phyloP scores from a whole-genome alignment of 1,140 invertebrate genomes.

The Drosophila pseudoobscura region DNA sequence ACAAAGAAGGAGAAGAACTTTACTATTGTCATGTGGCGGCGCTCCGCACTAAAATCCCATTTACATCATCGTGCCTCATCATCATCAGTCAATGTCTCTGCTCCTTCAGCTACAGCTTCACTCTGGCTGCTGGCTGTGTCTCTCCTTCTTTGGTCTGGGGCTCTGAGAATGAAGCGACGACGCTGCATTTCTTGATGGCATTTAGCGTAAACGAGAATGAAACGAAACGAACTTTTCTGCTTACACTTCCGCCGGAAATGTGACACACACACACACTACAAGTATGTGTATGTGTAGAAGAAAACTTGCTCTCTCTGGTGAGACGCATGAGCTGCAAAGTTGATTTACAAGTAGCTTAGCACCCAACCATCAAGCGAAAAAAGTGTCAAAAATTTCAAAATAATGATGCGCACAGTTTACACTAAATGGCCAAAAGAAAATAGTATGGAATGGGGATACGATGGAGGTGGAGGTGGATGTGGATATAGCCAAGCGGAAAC shows the following conservation, averaged over 20 bases:
- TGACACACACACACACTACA: slow-evolving; percentile 29
- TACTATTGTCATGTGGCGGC: slow-evolving; percentile 71
- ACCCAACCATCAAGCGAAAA: slow-evolving; percentile 53
- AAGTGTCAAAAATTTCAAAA: slow-evolving; percentile 81
- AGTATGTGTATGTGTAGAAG: not conserved
- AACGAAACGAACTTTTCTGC: slow-evolving; percentile 68
- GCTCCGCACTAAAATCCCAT: slow-evolving; percentile 75
- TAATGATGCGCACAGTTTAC: slow-evolving; percentile 77
- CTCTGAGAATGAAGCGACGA: slow-evolving; percentile 69
- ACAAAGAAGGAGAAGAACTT: slow-evolving; percentile 53
- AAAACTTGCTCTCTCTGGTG: slow-evolving; percentile 11
- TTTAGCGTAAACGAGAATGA: slow-evolving; percentile 61
- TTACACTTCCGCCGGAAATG: slow-evolving; percentile 80
- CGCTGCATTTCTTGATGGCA: slow-evolving; percentile 80
- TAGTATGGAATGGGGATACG: too few species aligned
- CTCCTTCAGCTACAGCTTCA: too few species aligned
- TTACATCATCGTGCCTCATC: slow-evolving; percentile 80
- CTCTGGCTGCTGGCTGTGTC: slow-evolving; percentile 3
- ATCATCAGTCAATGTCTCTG: slow-evolving; percentile 77
- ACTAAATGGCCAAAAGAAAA: slow-evolving; percentile 56
- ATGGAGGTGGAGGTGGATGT: too few species aligned
- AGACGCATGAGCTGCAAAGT: slow-evolving; percentile 60
- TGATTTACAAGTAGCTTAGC: slow-evolving; percentile 81
- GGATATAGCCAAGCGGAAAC: slow-evolving; percentile 23
- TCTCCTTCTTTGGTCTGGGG: slow-evolving; percentile 3